phyloP scores from a whole-genome alignment of 2,888 invertebrate species.

The Perdita meconis region DNA sequence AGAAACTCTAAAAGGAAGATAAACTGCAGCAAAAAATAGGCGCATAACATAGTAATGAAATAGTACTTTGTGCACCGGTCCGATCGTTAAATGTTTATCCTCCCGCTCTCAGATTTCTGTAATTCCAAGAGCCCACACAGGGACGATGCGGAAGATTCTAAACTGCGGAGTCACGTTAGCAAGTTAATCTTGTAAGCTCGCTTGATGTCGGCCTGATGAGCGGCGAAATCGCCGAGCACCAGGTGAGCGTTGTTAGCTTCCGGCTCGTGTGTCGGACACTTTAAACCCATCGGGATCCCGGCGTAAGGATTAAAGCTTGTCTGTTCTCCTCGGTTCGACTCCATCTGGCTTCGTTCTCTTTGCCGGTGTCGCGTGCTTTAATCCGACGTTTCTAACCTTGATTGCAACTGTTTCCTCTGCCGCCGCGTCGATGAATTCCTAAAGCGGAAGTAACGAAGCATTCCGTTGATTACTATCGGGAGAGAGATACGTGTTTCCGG shows the following conservation, averaged over 20 bases:
- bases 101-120: no score
- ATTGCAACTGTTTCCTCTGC: slow-evolving; percentile 33
- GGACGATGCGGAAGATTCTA: no score
- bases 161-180: slow-evolving; percentile 14
- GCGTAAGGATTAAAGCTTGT: slow-evolving; percentile 55
- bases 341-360: slow-evolving; percentile 13
- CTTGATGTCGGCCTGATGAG: slow-evolving; percentile 51
- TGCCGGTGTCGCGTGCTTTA: slow-evolving; percentile 46
- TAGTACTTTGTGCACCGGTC: no score
- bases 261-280: slow-evolving; percentile 47
- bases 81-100: no score
- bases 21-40: no score
- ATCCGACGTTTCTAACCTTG: slow-evolving; percentile 48
- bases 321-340: slow-evolving; percentile 16
- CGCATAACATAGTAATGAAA: no score
- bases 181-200: slow-evolving; percentile 68
- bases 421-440: slow-evolving; percentile 23
- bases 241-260: slow-evolving; percentile 48
- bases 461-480: slow-evolving; percentile 35
- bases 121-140: no score
- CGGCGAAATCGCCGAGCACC: slow-evolving; percentile 55
- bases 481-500: slow-evolving; percentile 14
- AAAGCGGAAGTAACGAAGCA: slow-evolving; percentile 49
- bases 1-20: no score
- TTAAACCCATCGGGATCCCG: slow-evolving; percentile 65